phyloP scores from a whole-genome alignment of 2,888 invertebrate genomes.

The Cephus spinipes region DNA sequence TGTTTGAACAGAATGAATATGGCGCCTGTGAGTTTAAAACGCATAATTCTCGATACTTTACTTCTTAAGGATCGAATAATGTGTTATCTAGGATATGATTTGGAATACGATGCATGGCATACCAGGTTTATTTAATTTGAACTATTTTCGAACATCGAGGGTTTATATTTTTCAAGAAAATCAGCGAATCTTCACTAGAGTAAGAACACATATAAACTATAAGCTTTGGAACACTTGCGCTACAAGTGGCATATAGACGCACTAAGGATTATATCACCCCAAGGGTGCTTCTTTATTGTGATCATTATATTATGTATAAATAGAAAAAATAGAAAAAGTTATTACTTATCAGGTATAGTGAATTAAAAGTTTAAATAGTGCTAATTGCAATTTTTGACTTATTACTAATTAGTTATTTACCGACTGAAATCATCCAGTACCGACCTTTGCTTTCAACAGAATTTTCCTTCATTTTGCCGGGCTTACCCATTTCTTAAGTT shows the following conservation, averaged over 20 bases:
- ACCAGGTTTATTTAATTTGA: no score
- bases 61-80: no score
- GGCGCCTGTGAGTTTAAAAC: no score
- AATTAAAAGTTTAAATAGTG: not conserved
- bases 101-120: no score
- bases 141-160: no score
- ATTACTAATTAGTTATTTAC: no score
- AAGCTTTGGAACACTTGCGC: not conserved
- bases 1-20: no score
- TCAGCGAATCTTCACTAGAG: no score
- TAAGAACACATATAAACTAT: not conserved
- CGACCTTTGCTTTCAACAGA: not conserved
- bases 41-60: no score
- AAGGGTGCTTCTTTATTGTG: not conserved
- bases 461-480: not conserved
- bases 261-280: not conserved
- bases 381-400: no score
- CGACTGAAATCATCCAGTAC: not conserved
- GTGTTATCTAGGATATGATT: no score
- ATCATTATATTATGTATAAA: not conserved
- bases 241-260: not conserved
- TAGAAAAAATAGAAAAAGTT: not conserved
- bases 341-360: not conserved
- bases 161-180: no score
- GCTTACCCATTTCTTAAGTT: not conserved